Evolutionary conservation across 2,888 invertebrate species (phyloP), one percentile per base, ranked within the genome.

Genomic region (Sussaba pulchella): DNA sequence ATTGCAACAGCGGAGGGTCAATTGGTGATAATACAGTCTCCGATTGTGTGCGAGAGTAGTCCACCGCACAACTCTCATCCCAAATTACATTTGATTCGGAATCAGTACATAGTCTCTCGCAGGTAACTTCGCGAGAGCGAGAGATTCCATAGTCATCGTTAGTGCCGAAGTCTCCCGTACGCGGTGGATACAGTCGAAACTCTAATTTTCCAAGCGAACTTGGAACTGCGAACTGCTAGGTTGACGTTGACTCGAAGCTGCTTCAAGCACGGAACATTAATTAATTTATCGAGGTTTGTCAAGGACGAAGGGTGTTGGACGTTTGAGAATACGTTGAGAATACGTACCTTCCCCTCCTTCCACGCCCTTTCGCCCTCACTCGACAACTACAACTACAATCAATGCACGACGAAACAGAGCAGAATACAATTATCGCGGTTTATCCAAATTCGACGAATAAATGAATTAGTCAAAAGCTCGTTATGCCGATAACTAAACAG

Each of bases 271-370:
- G 63, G 64, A 76, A 76, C 76, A 81, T 81, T 76, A 81, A 81
- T 81, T 81, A 72, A 77, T 76, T 81, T 73, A 81, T 73, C 76
- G 72, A 63, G 76, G 81, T 75, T 75, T 64, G 71, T 41, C 50
- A 54, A 64, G 57, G 50, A 71, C 50, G 70, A 64, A 26, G 57
- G 63, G 10, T 39, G 24, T 45, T 36, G 41, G 5, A 4, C 14
- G 47, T 14, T 24, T 9, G 50, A 36, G 57, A n/a, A n/a, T n/a
- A n/a, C n/a, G n/a, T n/a, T n/a, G n/a, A 26, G 54, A 39, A 39
- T 39, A 9, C 24, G 36, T 14, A 19, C 21, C 50, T 1, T 31
- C 10, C 36, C 19, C 14, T 26, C 47, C 17, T 31, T 26, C 4
- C 31, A 10, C 47, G 14, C 14, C 21, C 2, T 9, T 36, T 1